Conservation (phyloP, 1,140 invertebrate genomes). For the Macrobrachium rosenbergii region DNA sequence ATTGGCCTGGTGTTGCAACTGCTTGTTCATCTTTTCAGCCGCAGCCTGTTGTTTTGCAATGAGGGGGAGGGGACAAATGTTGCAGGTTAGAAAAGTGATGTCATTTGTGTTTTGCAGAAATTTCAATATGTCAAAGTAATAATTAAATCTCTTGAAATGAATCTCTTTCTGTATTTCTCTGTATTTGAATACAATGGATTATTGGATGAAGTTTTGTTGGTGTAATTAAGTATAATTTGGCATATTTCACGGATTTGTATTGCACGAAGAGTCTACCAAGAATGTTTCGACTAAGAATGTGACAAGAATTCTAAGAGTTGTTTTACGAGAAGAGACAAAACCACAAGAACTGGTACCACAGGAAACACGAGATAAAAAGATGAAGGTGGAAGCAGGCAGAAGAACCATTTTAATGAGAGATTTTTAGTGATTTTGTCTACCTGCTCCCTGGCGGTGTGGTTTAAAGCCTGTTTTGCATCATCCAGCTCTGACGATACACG, state of each 20-base stretch:
- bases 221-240: no score
- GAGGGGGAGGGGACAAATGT: not conserved
- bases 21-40: constrained; percentile 72
- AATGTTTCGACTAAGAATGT: no score
- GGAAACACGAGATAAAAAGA: constrained; percentile 5
- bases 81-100: not conserved
- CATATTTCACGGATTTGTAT: no score
- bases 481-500: not conserved
- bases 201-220: no score
- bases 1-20: constrained; percentile 73
- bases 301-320: no score
- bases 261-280: no score
- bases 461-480: constrained; percentile 46
- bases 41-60: constrained; percentile 70
- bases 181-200: no score
- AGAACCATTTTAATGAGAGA: not conserved
- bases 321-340: not conserved
- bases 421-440: constrained; percentile 4
- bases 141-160: no score
- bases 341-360: not conserved
- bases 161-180: no score
- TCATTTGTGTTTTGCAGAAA: not conserved
- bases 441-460: constrained; percentile 42
- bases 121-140: not conserved
- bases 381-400: not conserved